A percentile compares a stretch with the other conserved stretches of the same genome.
Evolutionary conservation across 2,888 invertebrate genomes (phyloP).

Genomic region (Chirona hameri): DNA sequence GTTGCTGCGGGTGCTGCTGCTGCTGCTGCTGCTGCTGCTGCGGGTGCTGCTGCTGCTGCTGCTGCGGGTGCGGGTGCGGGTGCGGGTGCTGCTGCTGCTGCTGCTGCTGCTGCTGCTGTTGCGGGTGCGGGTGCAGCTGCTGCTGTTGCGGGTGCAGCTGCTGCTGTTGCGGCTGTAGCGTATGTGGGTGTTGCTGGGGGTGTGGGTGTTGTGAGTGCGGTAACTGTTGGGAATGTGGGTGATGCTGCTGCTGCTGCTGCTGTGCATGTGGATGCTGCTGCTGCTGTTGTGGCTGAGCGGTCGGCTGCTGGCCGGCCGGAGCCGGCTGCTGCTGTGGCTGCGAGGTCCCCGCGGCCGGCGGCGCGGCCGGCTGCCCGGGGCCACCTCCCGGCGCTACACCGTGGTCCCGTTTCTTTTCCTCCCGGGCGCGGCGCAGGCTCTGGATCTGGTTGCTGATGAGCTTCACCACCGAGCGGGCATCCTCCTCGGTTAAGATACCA

Average conservation of each 20-base stretch:
- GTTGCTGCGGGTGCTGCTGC: slow-evolving; percentile 13
- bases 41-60: too few relatives aligned
- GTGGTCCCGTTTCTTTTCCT: slow-evolving; percentile 50
- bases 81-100: slow-evolving; percentile 33
- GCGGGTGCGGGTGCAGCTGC: slow-evolving; percentile 33
- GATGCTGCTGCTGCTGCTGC: slow-evolving; percentile 31
- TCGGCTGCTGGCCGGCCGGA: slow-evolving; percentile 36
- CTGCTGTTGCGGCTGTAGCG: slow-evolving; percentile 49
- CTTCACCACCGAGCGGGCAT: slow-evolving; percentile 84
- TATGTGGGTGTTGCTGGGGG: slow-evolving; percentile 45
- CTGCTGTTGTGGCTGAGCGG: slow-evolving; percentile 37
- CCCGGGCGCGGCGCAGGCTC: slow-evolving; percentile 63
- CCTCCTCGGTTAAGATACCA: slow-evolving; percentile 92
- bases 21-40: slow-evolving; percentile 37
- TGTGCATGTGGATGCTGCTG: slow-evolving; percentile 41
- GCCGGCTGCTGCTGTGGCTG: slow-evolving; percentile 31
- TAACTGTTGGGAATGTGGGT: slow-evolving; percentile 33
- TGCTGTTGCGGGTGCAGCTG: slow-evolving; percentile 30
- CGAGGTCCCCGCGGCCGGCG: slow-evolving; percentile 43
- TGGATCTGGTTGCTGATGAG: slow-evolving; percentile 84
- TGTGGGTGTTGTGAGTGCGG: slow-evolving; percentile 25
- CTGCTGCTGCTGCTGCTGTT: slow-evolving; percentile 32
- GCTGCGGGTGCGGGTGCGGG: slow-evolving; percentile 33
- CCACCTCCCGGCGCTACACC: slow-evolving; percentile 36
- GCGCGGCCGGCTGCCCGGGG: slow-evolving; percentile 45